Conservation (phyloP, 2,888 invertebrate genomes). For the Drosophila rellima region DNA sequence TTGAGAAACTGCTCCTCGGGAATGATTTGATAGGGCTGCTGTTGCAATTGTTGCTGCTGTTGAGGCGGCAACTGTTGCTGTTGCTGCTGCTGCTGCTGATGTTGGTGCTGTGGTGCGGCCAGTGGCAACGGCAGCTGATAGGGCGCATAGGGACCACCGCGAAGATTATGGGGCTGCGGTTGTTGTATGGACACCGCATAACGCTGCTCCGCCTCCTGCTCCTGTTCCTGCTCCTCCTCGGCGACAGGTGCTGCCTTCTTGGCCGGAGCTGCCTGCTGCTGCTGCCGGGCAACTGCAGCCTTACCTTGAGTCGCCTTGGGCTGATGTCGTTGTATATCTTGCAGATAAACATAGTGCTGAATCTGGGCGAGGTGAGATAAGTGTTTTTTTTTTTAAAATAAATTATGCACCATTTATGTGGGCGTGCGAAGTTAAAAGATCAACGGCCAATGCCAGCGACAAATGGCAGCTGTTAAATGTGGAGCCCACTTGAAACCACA, state of each 20-base stretch:
- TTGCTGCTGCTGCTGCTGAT: conserved; percentile 58
- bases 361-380: conserved; percentile 67
- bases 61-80: conserved; percentile 51
- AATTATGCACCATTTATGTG: conserved; percentile 41
- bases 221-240: conserved; percentile 68
- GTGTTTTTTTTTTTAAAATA: conserved; percentile 30
- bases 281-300: conserved; percentile 36
- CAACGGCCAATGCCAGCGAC: conserved; percentile 70
- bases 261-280: conserved; percentile 35
- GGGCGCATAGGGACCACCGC: conserved; percentile 57
- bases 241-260: conserved; percentile 64
- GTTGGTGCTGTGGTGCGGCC: conserved; percentile 66
- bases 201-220: conserved; percentile 80
- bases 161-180: conserved; percentile 55
- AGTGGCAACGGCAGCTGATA: conserved; percentile 68
- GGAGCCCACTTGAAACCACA: conserved; percentile 39
- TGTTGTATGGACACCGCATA: conserved; percentile 81
- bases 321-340: conserved; percentile 83
- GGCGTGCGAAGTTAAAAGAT: conserved; percentile 56
- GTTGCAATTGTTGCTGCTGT: conserved; percentile 51
- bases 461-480: conserved; percentile 64
- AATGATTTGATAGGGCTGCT: conserved; percentile 81
- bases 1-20: conserved; percentile 84
- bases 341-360: conserved; percentile 84
- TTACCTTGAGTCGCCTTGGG: conserved; percentile 76